Base-by-base conservation (phyloP, 2,797 vertebrate genomes). In the Microhierax caerulescens region DNA sequence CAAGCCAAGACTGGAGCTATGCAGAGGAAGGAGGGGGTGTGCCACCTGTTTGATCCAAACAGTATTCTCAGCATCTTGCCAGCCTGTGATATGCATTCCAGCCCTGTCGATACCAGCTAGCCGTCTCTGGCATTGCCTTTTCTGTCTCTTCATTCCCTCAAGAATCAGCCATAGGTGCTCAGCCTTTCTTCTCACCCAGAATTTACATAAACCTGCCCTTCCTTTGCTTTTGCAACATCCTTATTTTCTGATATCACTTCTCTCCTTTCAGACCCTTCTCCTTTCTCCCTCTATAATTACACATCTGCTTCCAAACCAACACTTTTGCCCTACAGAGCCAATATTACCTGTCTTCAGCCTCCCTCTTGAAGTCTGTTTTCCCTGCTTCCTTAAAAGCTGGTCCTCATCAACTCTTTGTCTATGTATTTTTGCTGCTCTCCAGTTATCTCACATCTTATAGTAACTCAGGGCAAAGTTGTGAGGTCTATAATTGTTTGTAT, bases 121-220 rank as follows among this genome's bases (percentile, higher is more conserved):
- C 43, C 16, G 23, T 19, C 53, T 43, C 57, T 39, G 25, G 27
- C 1, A 0, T 22, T 28, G 14, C 1, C 0, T 61, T 93, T 53
- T 53, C 68, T 34, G 28, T 43, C 69, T 30, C 64, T 59, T 57
- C 27, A 3, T 68, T 53, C 43, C 85, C 50, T 39, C 63, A 45
- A n/a, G 59, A 30, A 41, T 57, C 63, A 50, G 8, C 15, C 24
- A 51, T 34, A 56, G 14, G 14, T 56, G 9, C 39, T 51, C 67
- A 67, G 56, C 30, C 9, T 48, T 73, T 54, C 51, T 75, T 60
- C 41, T 48, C 53, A 24, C 34, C 13, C 27, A 54, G 32, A 32
- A 39, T 73, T 77, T 50, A 12, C 28, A 28, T 17, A 64, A 70
- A 68, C 24, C 22, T n/a, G 25, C n/a, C 41, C 32, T 81, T 72